These are phyloP conservation scores for Bimastos eiseni DNA, from an alignment of 2,888 invertebrate species.

Conservation along the genomic window DNA sequence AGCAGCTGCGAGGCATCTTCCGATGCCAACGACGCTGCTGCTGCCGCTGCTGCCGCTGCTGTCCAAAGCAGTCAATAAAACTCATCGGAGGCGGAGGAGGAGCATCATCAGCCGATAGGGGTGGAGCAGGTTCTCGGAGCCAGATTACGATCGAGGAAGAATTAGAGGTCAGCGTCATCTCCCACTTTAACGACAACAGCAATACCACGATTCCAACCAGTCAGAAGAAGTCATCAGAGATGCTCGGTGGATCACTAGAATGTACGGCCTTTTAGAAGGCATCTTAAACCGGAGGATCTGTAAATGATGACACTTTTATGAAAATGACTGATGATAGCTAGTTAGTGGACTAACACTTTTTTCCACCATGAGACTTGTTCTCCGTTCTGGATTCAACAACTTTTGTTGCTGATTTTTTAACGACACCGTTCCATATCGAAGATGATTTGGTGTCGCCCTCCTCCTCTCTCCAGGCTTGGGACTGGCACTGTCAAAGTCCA, in stretches of 20 bases:
- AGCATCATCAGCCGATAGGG: not conserved
- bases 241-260: not conserved
- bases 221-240: not conserved
- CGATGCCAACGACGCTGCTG: not conserved
- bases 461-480: too few species aligned
- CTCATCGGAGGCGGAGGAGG: not conserved
- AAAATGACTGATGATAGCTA: too few species aligned
- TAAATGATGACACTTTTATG: too few species aligned
- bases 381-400: too few species aligned
- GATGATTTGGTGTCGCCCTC: too few species aligned
- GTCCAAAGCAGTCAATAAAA: too few species aligned
- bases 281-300: too few species aligned
- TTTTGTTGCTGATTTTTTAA: too few species aligned
- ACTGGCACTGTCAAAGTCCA: too few species aligned
- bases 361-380: too few species aligned
- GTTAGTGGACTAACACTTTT: too few species aligned
- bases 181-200: not conserved
- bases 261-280: not conserved
- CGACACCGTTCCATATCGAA: too few species aligned
- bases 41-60: not conserved
- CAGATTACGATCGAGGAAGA: not conserved
- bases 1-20: slow-evolving; percentile 25
- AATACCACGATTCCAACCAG: not conserved
- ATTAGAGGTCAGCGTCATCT: not conserved
- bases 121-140: not conserved